Base-by-base conservation (phyloP, 2,797 vertebrate species). In the Hemitrygon akajei region DNA sequence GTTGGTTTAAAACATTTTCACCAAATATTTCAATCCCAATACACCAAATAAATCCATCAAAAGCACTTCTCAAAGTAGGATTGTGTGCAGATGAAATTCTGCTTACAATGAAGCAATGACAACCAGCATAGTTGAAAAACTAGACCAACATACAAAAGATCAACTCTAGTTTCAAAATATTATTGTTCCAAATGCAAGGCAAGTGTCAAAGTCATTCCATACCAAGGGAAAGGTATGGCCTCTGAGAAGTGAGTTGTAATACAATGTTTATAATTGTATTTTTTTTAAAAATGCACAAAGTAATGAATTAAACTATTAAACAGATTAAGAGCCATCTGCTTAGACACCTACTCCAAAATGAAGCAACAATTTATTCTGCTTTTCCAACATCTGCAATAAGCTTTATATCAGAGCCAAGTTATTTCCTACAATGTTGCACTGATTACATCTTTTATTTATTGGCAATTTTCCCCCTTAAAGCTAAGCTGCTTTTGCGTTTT, bases 301-400 rank as follows among this genome's bases (percentile, higher is more conserved):
- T 37, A 37, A 69, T 34, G 37, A 69, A 69, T 89, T n/a, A 60
- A 69, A 34, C 63, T n/a, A 69, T 89, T 69, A 66, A 89, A 89
- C 18, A 89, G 63, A 89, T 89, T 89, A 89, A 30, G 47, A 20
- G 60, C 66, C 86, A 89, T 89, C 86, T 89, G 60, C n/a, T 89
- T 37, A 37, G n/a, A 69, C 63, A 69, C n/a, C 3, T 34, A 89
- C 66, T 89, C 63, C 63, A 89, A 89, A 75, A n/a, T 89, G n/a
- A 89, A 37, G 86, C 86, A 66, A 89, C 66, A 34, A 37, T 69
- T 89, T 89, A 63, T 89, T 89, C 27, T 86, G 60, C 60, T 86
- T 89, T 89, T 89, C 63, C 63, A 34, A 34, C 63, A 89, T 37
- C 63, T 34, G 86, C 60, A 66, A 25, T 60, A 89, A 14, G 27